These are phyloP conservation scores for Rhinogobius similis DNA, from an alignment of 2,113 vertebrate genomes.

Conservation along the genomic window DNA sequence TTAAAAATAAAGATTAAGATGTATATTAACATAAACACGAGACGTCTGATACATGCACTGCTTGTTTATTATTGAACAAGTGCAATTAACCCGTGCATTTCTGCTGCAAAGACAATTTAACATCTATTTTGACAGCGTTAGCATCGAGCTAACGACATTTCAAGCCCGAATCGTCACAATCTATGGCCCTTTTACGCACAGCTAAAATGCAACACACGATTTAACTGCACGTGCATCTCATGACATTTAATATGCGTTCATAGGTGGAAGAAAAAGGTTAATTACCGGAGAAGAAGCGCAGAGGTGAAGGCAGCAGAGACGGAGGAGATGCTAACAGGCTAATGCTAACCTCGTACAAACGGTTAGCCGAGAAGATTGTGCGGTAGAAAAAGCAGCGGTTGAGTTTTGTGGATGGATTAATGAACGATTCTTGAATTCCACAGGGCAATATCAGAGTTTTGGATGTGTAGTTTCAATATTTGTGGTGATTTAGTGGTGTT, in stretches of 20 bases:
- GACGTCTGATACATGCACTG: not conserved
- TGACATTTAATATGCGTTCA: not conserved
- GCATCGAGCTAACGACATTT: conserved; percentile 8
- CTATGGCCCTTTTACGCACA: not conserved
- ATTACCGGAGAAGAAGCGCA: conserved; percentile 4
- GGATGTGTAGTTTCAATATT: not conserved
- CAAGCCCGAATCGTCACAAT: not conserved
- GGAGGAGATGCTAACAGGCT: conserved; percentile 9
- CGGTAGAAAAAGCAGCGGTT: not conserved
- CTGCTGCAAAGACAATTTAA: not conserved
- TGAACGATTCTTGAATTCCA: not conserved
- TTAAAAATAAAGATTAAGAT: not conserved
- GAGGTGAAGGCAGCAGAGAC: conserved; percentile 6
- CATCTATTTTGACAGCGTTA: conserved; percentile 13
- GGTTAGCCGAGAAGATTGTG: not conserved
- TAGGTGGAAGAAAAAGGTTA: not conserved
- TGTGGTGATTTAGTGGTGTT: not conserved
- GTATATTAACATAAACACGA: not conserved
- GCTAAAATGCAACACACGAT: not conserved
- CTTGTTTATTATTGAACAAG: not conserved
- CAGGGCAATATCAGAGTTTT: not conserved
- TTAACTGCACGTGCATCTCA: not conserved
- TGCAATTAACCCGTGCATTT: not conserved
- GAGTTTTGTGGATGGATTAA: not conserved
- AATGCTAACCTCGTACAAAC: conserved; percentile 5